Base-by-base conservation (phyloP, 2,113 vertebrate species). In the Tichodroma muraria region DNA sequence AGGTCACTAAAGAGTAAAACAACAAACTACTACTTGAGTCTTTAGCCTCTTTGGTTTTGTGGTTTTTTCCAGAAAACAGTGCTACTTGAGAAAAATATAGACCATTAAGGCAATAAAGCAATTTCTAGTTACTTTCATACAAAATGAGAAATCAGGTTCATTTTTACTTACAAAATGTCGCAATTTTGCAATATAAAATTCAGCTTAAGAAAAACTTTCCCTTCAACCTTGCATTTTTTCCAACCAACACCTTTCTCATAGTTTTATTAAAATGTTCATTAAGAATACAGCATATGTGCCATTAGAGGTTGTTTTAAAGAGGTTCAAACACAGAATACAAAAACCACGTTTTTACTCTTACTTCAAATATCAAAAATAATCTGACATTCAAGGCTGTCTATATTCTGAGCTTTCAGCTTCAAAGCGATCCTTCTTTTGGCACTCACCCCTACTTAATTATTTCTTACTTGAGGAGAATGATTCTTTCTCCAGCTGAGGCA, bases 361-460 rank as follows among this genome's bases (percentile, higher is more conserved):
- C 17, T 82, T 88, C 78, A 88, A 77, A 85, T 79, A 40, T 15
- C 92, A 78, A 95, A 95, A 85, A 65, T 72, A 93, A 83, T 54
- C 28, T 8, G 24, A 53, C 19, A 38, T 80, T 53, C 23, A 73
- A 9, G 25, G 19, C 25, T 90, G 31, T 72, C 70, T 33, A 60
- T 86, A 92, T 76, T 86, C 80, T 73, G 66, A 91, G 22, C 10
- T 85, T 97, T 90, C 50, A 57, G 16, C 72, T 90, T 88, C 68
- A 93, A 89, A 75, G 14, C 8, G 23, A 53, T 35, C 13, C 24
- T 61, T 31, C 56, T 85, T 87, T 64, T 89, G 81, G 76, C 65
- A 76, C 53, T 94, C 57, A 45, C 33, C 20, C 57, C 81, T 73
- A 80, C 18, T 89, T 92, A 92, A 94, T 93, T 88, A 91, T 88